phyloP scores from a whole-genome alignment of 1,140 invertebrate genomes.

The Mactra quadrangularis region DNA sequence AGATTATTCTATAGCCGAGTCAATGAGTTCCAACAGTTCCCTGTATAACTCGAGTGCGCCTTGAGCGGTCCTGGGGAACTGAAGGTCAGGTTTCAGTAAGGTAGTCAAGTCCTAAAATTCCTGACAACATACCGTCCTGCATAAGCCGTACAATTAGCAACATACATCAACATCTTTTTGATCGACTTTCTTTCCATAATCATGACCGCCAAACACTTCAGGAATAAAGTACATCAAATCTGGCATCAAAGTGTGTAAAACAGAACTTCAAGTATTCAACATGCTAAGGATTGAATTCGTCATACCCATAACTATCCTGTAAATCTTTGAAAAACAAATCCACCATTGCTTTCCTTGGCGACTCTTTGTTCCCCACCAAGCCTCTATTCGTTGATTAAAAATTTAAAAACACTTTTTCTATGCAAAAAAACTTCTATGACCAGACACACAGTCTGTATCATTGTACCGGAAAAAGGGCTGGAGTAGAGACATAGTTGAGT shows the following conservation, averaged over 20 bases:
- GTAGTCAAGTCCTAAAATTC: conserved; percentile 24
- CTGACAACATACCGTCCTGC: background rate
- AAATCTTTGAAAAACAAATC: conserved; percentile 53
- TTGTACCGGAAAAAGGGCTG: conserved; percentile 22
- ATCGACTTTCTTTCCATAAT: conserved; percentile 28
- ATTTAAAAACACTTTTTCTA: conserved; percentile 50
- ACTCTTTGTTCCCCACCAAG: conserved; percentile 20
- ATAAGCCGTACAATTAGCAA: conserved; percentile 26
- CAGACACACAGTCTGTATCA: conserved; percentile 9
- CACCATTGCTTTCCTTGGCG: conserved; percentile 29
- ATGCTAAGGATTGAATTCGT: conserved; percentile 29
- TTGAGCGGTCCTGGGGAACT: background rate
- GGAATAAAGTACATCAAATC: conserved; percentile 42
- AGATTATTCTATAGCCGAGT: background rate
- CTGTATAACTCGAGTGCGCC: conserved; percentile 12
- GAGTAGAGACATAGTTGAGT: background rate
- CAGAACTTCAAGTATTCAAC: conserved; percentile 46
- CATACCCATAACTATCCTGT: background rate
- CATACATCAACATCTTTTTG: conserved; percentile 40
- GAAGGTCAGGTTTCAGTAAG: conserved; percentile 27
- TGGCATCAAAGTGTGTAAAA: conserved; percentile 30
- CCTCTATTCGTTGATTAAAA: conserved; percentile 42
- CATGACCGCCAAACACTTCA: conserved; percentile 34
- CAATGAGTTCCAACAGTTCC: conserved; percentile 15
- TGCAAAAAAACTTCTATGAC: conserved; percentile 53